Conservation (phyloP, 2,888 invertebrate genomes). For the Leptinotarsa rubiginosa region DNA sequence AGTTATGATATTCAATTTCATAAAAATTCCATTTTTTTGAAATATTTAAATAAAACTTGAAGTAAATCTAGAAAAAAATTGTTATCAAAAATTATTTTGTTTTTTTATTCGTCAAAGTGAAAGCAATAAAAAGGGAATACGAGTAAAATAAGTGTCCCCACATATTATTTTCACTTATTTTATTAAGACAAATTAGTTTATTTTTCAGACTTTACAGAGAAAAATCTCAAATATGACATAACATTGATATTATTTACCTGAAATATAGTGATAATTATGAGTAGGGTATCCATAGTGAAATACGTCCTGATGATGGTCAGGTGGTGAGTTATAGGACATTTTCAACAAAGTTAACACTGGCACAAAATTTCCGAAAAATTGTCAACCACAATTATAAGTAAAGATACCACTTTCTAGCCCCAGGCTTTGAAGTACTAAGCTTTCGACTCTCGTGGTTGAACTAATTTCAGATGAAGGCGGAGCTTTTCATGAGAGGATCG, state of each 20-base stretch:
- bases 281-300: slow-evolving; percentile 60
- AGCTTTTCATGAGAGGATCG: slow-evolving; percentile 37
- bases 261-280: slow-evolving; percentile 59
- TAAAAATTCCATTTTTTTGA: too few species aligned
- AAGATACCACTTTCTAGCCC: slow-evolving; percentile 44
- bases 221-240: too few species aligned
- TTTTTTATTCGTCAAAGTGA: slow-evolving; percentile 17
- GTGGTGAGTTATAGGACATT: slow-evolving; percentile 61
- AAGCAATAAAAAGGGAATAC: not conserved
- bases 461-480: slow-evolving; percentile 51
- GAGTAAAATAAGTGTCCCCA: slow-evolving; percentile 29
- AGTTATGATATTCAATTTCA: too few species aligned
- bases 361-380: slow-evolving; percentile 20
- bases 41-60: too few species aligned
- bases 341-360: slow-evolving; percentile 13
- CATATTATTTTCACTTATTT: slow-evolving; percentile 29
- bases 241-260: slow-evolving; percentile 50
- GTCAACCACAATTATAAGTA: slow-evolving; percentile 27
- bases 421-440: slow-evolving; percentile 48
- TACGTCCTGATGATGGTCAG: slow-evolving; percentile 58
- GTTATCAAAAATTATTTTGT: not conserved
- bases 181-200: not conserved
- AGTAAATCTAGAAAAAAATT: not conserved
- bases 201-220: too few species aligned
- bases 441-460: slow-evolving; percentile 47